Evolutionary conservation across 2,113 vertebrate genomes (phyloP).

Genomic region (Pteruthius melanotis): DNA sequence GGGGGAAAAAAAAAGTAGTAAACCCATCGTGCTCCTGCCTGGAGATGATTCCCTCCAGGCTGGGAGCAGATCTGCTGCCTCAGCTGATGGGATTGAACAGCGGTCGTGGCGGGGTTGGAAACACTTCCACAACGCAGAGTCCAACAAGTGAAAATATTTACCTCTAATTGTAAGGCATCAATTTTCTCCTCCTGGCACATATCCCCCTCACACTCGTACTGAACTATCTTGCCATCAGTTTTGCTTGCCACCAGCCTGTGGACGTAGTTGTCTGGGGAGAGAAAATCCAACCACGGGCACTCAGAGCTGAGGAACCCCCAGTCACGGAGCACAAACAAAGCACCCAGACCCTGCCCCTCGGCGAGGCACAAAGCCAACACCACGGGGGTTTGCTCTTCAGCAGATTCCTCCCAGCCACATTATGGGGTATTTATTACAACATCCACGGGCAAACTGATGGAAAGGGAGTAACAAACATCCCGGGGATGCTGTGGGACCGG

Average conservation of each 20-base stretch:
- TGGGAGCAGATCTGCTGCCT: slow-evolving; percentile 27
- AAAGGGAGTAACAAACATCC: background rate
- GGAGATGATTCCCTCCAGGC: slow-evolving; percentile 1
- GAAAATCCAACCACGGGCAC: background rate
- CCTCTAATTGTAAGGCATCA: slow-evolving; percentile 94
- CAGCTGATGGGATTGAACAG: background rate
- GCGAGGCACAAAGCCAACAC: background rate
- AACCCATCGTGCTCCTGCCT: background rate
- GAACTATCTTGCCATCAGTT: slow-evolving; percentile 96
- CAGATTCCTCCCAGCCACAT: background rate
- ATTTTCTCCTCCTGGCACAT: slow-evolving; percentile 97
- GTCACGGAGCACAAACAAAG: background rate
- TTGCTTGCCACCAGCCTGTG: slow-evolving; percentile 97
- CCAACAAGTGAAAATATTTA: slow-evolving; percentile 40
- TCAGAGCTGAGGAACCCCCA: background rate
- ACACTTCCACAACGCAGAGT: background rate
- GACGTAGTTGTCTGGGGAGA: slow-evolving; percentile 91
- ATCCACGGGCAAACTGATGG: background rate
- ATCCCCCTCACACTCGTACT: slow-evolving; percentile 97
- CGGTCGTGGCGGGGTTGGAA: background rate
- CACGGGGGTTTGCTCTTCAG: background rate
- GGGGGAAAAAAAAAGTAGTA: background rate
- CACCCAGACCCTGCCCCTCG: background rate
- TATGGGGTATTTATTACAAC: background rate
- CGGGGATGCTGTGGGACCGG: background rate